Conservation (phyloP, 2,113 vertebrate species). For the Zosterops pallidus region DNA sequence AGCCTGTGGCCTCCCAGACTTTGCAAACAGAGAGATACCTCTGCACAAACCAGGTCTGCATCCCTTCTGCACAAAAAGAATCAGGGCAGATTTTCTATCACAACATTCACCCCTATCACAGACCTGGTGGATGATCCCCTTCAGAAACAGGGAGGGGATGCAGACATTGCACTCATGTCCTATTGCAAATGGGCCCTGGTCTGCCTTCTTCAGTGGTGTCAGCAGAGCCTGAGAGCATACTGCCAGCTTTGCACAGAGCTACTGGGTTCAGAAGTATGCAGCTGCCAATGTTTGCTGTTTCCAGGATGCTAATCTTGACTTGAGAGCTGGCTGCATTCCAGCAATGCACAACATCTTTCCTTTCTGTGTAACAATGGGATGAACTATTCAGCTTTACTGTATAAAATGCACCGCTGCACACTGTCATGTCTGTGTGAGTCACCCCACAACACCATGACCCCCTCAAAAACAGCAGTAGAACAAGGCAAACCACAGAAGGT, state of each 20-base stretch:
- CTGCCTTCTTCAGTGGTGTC: background rate
- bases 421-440: background rate
- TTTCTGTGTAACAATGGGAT: background rate
- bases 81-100: background rate
- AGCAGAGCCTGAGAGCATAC: background rate
- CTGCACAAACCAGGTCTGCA: background rate
- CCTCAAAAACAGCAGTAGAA: background rate
- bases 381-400: background rate
- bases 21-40: background rate
- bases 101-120: rapidly evolving
- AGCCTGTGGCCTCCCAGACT: background rate
- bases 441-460: rapidly evolving
- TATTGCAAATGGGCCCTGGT: background rate
- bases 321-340: background rate
- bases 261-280: background rate
- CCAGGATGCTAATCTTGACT: slow-evolving; percentile 27
- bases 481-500: background rate
- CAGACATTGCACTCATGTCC: rapidly evolving
- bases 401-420: background rate
- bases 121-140: background rate
- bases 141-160: background rate
- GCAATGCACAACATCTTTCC: background rate
- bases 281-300: slow-evolving; percentile 3
- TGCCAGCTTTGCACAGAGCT: background rate
- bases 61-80: background rate